Base-by-base conservation (phyloP, 1,140 invertebrate species). In the Colletes latitarsis region DNA sequence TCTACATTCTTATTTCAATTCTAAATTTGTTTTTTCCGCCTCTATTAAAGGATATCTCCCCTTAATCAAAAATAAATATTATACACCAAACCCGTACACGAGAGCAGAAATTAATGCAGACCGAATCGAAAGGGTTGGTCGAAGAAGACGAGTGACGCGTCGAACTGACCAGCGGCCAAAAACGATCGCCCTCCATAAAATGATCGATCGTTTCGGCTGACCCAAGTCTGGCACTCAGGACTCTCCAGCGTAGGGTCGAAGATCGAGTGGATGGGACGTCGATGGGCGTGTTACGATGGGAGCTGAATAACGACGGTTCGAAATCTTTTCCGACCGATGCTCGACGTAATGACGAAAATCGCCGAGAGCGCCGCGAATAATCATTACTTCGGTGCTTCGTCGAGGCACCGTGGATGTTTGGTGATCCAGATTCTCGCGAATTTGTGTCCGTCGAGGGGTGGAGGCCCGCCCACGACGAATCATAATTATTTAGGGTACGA, bases 401-500 rank as follows among this genome's bases (percentile, higher is more conserved):
- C 55, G 15, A 21, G 21, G 41, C 10, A 3, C 41, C 46, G 10
- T 19, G 0, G 30, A 30, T 19, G 30, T 49, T 43, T 69, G 19
- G n/a, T 55, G 46, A 78, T 73, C 58, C 77, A 55, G 58, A 78
- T 62, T 73, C 21, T 60, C 19, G 19, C 52, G 39, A 43, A 79
- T 55, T 73, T 12, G 15, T 46, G 39, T 78, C 72, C 64, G 49
- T 79, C 63, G 63, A 49, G 39, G 49, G 41, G 17, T 39, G 52
- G 63, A 49, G 53, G 49, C n/a, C 49, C 6, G 39, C 30, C 1
- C 30, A 68, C 68, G 17, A 64, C 43, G 49, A 43, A 21, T 57
- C 60, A 73, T 79, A 79, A 73, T 79, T 73, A 79, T 79, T 79
- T 79, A 15, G 46, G 15, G 19, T 10, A 62, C 14, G 49, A 55